A percentile compares a stretch with the other conserved stretches of the same genome.
Evolutionary conservation across 2,888 invertebrate genomes (phyloP).

Genomic region (Laothoe populi): DNA sequence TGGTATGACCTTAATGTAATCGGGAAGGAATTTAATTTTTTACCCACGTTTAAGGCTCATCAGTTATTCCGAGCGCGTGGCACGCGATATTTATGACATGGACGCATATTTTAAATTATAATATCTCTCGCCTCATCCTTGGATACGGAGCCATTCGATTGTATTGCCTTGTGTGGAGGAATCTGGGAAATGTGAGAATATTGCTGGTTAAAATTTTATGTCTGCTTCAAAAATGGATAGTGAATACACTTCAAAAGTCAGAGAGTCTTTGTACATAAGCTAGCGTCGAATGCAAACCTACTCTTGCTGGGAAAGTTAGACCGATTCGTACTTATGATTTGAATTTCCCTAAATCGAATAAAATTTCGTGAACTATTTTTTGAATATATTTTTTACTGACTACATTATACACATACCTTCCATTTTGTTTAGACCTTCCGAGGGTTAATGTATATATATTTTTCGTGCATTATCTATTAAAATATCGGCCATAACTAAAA

Average conservation of each 20-base stretch:
- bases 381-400: not conserved
- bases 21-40: slow-evolving; percentile 21
- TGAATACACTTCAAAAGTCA: too few relatives aligned
- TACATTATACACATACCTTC: slow-evolving; percentile 1
- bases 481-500: not conserved
- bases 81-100: slow-evolving; percentile 23
- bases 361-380: not conserved
- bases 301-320: too few relatives aligned
- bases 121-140: slow-evolving; percentile 19
- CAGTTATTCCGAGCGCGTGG: slow-evolving; percentile 19
- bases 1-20: slow-evolving; percentile 14
- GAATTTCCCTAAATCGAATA: not conserved
- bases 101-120: slow-evolving; percentile 23
- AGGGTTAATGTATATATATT: slow-evolving; percentile 22
- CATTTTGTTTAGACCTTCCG: slow-evolving; percentile 20
- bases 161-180: not conserved
- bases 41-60: slow-evolving; percentile 20
- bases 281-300: too few relatives aligned
- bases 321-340: too few relatives aligned
- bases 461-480: slow-evolving; percentile 15
- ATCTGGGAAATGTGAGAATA: not conserved
- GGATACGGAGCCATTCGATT: too few relatives aligned
- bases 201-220: too few relatives aligned
- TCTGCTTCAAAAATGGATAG: too few relatives aligned
- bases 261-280: too few relatives aligned